These are phyloP conservation scores for Bursaphelenchus mucronatus DNA, from an alignment of 1,140 invertebrate genomes.

Conservation along the genomic window DNA sequence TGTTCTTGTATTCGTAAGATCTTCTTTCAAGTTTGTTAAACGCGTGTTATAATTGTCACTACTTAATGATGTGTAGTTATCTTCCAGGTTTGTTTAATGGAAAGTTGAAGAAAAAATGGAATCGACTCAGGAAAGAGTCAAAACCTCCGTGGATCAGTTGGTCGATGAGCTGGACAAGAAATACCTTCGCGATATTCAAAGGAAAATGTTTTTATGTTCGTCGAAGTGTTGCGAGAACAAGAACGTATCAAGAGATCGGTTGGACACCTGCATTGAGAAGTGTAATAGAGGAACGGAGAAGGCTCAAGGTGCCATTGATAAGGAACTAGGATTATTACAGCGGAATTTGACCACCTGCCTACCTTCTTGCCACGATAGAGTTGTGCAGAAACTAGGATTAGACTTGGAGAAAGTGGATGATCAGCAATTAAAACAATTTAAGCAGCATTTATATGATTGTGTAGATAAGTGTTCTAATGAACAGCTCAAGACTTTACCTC, in stretches of 20 bases:
- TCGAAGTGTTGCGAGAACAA: conserved; percentile 56
- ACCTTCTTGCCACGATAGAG: conserved; percentile 31
- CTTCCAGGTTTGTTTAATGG: too few species aligned
- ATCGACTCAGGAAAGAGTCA: conserved; percentile 33
- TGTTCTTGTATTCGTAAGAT: too few species aligned
- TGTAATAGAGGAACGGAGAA: conserved; percentile 48
- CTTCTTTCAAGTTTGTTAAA: too few species aligned
- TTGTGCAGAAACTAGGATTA: conserved; percentile 48
- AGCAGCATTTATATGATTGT: conserved; percentile 45
- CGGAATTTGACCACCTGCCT: conserved; percentile 33
- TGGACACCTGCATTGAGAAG: conserved; percentile 53
- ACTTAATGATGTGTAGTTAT: too few species aligned
- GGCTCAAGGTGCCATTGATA: conserved; percentile 45
- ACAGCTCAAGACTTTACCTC: conserved; percentile 49
- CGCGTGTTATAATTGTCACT: too few species aligned
- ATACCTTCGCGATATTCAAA: conserved; percentile 52
- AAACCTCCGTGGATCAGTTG: conserved; percentile 47
- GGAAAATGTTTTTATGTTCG: conserved; percentile 49
- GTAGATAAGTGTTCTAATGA: conserved; percentile 42
- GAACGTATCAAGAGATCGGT: conserved; percentile 33
- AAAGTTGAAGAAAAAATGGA: conserved; percentile 23
- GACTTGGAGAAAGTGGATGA: conserved; percentile 36
- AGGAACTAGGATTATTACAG: conserved; percentile 45
- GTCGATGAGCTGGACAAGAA: conserved; percentile 51
- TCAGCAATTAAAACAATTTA: conserved; percentile 44